phyloP scores from a whole-genome alignment of 2,113 vertebrate species.

The Tonatia bakeri region DNA sequence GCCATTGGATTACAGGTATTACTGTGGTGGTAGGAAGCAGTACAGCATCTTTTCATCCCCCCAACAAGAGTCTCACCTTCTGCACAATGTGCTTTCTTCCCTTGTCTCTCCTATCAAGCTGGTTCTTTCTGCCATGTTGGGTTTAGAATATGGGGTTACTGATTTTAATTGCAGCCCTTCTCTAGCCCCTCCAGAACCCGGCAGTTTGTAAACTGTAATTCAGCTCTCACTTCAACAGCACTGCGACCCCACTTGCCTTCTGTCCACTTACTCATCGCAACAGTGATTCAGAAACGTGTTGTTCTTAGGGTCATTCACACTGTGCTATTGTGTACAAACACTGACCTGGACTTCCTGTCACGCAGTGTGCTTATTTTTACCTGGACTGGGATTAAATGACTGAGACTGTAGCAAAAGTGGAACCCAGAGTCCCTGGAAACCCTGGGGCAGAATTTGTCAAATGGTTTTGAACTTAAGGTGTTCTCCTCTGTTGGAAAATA shows the following conservation, averaged over 20 bases:
- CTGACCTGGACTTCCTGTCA: constrained; percentile 14
- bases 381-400: constrained; percentile 4
- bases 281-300: not conserved
- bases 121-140: too few relatives aligned
- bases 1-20: not conserved
- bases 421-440: not conserved
- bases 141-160: not conserved
- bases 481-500: not conserved
- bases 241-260: not conserved
- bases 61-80: not conserved
- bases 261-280: not conserved
- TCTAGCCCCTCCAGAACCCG: not conserved
- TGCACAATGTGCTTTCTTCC: not conserved
- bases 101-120: not conserved
- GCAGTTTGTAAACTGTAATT: not conserved
- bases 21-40: not conserved
- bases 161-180: not conserved
- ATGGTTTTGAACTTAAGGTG: constrained; percentile 1
- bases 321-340: not conserved
- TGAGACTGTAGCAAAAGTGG: not conserved
- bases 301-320: not conserved
- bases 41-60: not conserved
- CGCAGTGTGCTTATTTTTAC: not conserved
- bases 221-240: not conserved
- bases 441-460: not conserved